Conservation (phyloP, 2,113 vertebrate species). For the Hypomesus transpacificus region DNA sequence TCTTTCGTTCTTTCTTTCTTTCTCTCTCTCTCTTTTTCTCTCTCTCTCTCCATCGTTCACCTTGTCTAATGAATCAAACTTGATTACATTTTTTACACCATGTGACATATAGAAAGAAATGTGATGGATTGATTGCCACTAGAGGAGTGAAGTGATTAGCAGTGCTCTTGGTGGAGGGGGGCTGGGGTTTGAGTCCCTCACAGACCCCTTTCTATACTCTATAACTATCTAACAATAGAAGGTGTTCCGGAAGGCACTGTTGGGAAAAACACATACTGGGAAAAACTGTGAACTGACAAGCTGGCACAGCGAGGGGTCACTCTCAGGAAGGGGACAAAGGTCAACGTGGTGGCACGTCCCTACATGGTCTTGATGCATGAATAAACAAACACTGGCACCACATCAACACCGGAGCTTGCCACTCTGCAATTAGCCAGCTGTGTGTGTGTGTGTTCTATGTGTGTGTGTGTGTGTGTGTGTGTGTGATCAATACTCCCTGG, state of each 20-base stretch:
- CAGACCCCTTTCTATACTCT: too few relatives aligned
- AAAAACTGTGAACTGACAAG: too few relatives aligned
- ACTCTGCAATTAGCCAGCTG: background rate
- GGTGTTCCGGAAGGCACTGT: too few relatives aligned
- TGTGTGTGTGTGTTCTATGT: background rate
- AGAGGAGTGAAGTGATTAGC: too few relatives aligned
- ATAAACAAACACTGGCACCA: background rate
- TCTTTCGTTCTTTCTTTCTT: background rate
- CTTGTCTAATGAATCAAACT: background rate
- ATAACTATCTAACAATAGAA: too few relatives aligned
- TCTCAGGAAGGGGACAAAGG: background rate
- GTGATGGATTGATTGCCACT: too few relatives aligned
- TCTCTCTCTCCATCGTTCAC: background rate
- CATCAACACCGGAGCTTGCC: background rate
- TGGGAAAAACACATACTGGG: too few relatives aligned
- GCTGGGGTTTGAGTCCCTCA: too few relatives aligned
- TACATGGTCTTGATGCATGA: background rate
- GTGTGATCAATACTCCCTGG: slow-evolving; percentile 2
- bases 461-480: slow-evolving; percentile 3
- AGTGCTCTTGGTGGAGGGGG: too few relatives aligned
- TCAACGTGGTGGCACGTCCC: background rate
- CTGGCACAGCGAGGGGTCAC: too few relatives aligned
- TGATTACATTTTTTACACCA: background rate
- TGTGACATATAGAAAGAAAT: too few relatives aligned
- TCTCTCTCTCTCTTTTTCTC: background rate